Conservation (phyloP, 2,797 vertebrate genomes). For the Gadopsis bispinosus region DNA sequence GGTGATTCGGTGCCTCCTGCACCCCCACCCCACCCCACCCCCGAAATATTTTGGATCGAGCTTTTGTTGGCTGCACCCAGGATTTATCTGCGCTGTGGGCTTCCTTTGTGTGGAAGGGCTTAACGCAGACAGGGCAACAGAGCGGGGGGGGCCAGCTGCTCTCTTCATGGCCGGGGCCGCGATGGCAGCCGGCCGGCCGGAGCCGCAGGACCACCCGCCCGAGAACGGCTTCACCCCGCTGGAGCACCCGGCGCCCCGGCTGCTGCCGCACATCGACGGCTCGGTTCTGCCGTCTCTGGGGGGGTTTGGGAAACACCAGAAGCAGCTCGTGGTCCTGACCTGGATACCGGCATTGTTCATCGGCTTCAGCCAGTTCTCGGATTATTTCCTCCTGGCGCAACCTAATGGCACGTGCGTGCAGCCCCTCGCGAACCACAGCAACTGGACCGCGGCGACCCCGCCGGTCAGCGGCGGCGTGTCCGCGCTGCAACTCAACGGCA, state of each 20-base stretch:
- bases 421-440: slow-evolving; percentile 69
- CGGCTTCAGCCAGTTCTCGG: slow-evolving; percentile 96
- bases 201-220: slow-evolving; percentile 80
- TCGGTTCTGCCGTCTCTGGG: slow-evolving; percentile 93
- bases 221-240: slow-evolving; percentile 84
- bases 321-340: slow-evolving; percentile 93
- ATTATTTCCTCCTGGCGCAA: slow-evolving; percentile 94
- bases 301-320: slow-evolving; percentile 91
- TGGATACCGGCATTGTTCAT: slow-evolving; percentile 97
- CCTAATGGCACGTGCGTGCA: slow-evolving; percentile 90
- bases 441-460: slow-evolving; percentile 69
- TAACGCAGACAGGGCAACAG: slow-evolving; percentile 60
- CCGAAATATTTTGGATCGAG: slow-evolving; percentile 19
- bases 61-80: slow-evolving; percentile 43
- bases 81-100: slow-evolving; percentile 57
- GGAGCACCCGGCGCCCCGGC: slow-evolving; percentile 77
- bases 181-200: slow-evolving; percentile 84
- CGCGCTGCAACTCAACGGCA: slow-evolving; percentile 63
- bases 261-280: slow-evolving; percentile 91
- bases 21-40: too few species aligned
- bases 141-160: slow-evolving; percentile 46
- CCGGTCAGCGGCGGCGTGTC: slow-evolving; percentile 46
- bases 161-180: slow-evolving; percentile 67
- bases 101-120: slow-evolving; percentile 78
- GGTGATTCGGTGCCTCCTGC: slow-evolving; percentile 63